Evolutionary conservation across 1,140 invertebrate genomes (phyloP).

Genomic region (Drosophila repleta): DNA sequence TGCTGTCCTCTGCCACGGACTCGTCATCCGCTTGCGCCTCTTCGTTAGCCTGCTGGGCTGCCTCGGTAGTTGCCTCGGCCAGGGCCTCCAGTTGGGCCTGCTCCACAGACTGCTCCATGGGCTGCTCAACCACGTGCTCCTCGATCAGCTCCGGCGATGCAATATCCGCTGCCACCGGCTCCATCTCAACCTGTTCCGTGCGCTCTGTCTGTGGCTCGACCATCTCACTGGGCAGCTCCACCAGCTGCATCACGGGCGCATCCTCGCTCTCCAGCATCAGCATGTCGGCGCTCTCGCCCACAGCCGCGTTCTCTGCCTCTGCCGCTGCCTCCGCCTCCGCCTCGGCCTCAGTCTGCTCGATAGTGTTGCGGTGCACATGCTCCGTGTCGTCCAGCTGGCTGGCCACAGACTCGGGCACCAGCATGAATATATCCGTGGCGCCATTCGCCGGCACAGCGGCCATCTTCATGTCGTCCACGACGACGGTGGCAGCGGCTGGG

Average conservation of each 20-base stretch:
- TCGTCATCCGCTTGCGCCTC: conserved; percentile 27
- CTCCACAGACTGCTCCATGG: conserved; percentile 9
- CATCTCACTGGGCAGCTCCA: conserved; percentile 65
- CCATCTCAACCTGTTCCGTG: background rate
- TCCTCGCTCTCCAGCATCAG: conserved; percentile 78
- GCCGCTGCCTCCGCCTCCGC: conserved; percentile 26
- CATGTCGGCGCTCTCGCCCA: conserved; percentile 55
- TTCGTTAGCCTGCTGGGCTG: background rate
- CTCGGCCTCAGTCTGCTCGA: conserved; percentile 38
- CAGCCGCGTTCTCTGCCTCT: conserved; percentile 24
- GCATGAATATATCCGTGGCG: conserved; percentile 68
- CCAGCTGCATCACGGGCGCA: conserved; percentile 62
- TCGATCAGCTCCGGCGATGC: conserved; percentile 49
- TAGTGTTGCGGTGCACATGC: conserved; percentile 65
- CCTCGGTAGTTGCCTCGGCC: conserved; percentile 49
- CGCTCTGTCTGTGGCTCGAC: background rate
- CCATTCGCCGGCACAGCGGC: conserved; percentile 58
- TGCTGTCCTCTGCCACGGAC: background rate
- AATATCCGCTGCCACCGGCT: conserved; percentile 13
- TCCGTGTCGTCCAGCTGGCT: conserved; percentile 66
- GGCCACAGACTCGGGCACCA: conserved; percentile 66
- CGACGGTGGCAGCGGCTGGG: conserved; percentile 26
- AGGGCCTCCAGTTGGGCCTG: conserved; percentile 47
- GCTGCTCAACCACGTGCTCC: conserved; percentile 57
- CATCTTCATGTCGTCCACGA: conserved; percentile 76